Conservation (phyloP, 2,888 invertebrate species). For the Drosophila monieri region DNA sequence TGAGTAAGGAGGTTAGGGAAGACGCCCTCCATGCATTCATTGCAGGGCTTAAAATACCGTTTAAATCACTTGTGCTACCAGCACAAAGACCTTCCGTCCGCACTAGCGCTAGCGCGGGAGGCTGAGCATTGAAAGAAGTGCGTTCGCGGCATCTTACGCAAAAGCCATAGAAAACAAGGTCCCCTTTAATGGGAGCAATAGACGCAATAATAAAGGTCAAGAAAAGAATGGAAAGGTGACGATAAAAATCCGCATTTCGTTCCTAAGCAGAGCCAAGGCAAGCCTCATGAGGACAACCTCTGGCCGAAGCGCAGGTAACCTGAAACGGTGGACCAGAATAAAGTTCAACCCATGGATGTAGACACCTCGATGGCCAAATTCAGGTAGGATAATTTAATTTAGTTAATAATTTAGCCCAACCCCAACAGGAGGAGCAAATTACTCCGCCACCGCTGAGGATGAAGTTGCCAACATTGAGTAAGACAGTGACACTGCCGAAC, state of each 20-base stretch:
- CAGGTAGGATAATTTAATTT: too few relatives aligned
- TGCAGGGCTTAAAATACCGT: conserved; percentile 8
- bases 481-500: background rate
- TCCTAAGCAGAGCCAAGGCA: conserved; percentile 2
- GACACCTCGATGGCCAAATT: conserved; percentile 12
- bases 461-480: background rate
- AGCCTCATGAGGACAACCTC: conserved; percentile 11
- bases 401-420: background rate
- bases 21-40: conserved; percentile 19
- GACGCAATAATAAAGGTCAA: background rate
- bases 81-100: conserved; percentile 13
- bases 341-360: conserved; percentile 10
- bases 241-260: conserved; percentile 10
- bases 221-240: conserved; percentile 2
- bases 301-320: conserved; percentile 1
- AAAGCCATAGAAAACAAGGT: conserved; percentile 3
- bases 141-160: conserved; percentile 7
- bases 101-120: conserved; percentile 9
- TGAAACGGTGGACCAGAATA: conserved; percentile 4
- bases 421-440: too few relatives aligned
- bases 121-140: conserved; percentile 10
- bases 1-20: conserved; percentile 8
- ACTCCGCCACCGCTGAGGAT: too few relatives aligned
- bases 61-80: conserved; percentile 8
- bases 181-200: background rate